Conservation (phyloP, 2,797 vertebrate species). For the Moxostoma hubbsi region DNA sequence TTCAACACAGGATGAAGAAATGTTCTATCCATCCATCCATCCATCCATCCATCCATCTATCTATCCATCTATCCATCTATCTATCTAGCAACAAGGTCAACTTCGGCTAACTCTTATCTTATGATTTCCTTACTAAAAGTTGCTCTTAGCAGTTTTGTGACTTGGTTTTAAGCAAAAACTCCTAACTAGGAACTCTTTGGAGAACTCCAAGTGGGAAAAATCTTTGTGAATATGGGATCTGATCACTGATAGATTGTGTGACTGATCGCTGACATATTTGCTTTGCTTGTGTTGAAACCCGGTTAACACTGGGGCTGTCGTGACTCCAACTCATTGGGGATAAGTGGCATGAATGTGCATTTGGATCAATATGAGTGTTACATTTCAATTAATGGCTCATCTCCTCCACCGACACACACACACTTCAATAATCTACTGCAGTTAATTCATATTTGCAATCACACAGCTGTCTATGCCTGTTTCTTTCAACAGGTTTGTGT, state of each 20-base stretch:
- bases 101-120: too few species aligned
- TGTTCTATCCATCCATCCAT: too few species aligned
- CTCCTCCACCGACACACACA: neutral
- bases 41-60: too few species aligned
- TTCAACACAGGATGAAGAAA: too few species aligned
- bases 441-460: conserved; percentile 26
- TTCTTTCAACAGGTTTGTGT: conserved; percentile 20
- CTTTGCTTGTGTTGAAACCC: neutral
- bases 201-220: too few species aligned
- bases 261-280: neutral
- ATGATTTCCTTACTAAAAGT: too few species aligned
- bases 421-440: conserved; percentile 2
- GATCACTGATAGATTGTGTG: neutral
- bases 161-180: too few species aligned
- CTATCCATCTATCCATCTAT: too few species aligned
- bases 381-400: conserved; percentile 38
- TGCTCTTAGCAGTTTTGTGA: too few species aligned
- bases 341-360: conserved; percentile 4
- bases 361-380: conserved; percentile 44
- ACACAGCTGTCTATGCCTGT: conserved; percentile 26
- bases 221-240: too few species aligned
- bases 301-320: neutral
- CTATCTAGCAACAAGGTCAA: too few species aligned
- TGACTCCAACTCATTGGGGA: conserved; percentile 5
- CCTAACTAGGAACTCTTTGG: too few species aligned